Base-by-base conservation (phyloP, 2,797 vertebrate species). In the Enteromius fasciolatus region DNA sequence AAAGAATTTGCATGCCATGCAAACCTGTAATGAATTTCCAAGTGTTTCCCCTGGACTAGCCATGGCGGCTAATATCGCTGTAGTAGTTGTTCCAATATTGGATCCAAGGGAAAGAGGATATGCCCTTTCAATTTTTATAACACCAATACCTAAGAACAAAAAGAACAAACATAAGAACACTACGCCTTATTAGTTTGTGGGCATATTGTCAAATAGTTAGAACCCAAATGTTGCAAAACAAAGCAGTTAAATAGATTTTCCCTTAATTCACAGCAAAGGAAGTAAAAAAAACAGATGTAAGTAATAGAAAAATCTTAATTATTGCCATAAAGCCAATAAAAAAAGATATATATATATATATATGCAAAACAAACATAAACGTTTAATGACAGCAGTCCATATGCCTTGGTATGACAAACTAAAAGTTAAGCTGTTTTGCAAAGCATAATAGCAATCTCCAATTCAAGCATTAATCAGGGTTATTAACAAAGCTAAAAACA, bases 1-100 rank as follows among this genome's bases (percentile, higher is more conserved):
- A 41, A 41, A 41, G 15, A 36, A 41, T 91, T 57, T n/a, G 31
- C 41, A 52, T 25, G 31, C 28, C 59, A 66, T 74, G 61, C 64
- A 59, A 59, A 99, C 97, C 97, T 99, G 98, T 63, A 99, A 88
- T 9, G 97, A 92, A 8, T 95, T 92, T 66, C 70, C 93, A 80
- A 99, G 86, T 0, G 93, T 97, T 8, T 89, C 96, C 80, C 95
- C 95, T 0, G 97, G 96, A 90, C 97, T 97, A 41, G 98, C 97
- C 90, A 99, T 90, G 31, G 98, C 97, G 0, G 98, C 97, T 80
- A 99, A 92, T 77, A 99, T 94, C 63, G 97, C 95, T 0, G 98
- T 99, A 5, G 97, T 98, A 54, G 97, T 99, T 54, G 97, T 99
- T 82, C 97, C 97, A n/a, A 99, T 97, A 88, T 99, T 99, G 82